Evolutionary conservation across 2,888 invertebrate species (phyloP), one percentile per base, ranked within the genome.

Genomic region (Polydrusus pterygomalis): DNA sequence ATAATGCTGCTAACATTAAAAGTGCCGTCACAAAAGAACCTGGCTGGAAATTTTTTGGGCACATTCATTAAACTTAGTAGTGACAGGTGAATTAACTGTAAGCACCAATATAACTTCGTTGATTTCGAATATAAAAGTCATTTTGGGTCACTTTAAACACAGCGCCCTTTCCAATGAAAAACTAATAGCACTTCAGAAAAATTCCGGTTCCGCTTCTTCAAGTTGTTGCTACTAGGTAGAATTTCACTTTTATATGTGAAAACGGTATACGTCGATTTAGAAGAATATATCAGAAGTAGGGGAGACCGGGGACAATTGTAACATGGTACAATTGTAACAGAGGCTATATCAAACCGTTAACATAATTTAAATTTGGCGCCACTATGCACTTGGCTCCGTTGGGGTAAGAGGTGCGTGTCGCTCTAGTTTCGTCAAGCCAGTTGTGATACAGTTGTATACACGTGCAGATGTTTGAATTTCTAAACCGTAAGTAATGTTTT

Each of bases 191-290:
- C 7, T 43, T 6, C 43, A 43, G 43, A 43, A 43, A 43, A 43
- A 47, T 47, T 47, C 17, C 5, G 47, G 47, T 60, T 9, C 34
- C 9, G 20, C 38, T 38, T 17, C 34, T 60, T 15, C 60, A 60
- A 58, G 58, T 38, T 58, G 58, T 58, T 34, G 34, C 58, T n/a
- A 58, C 58, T 11, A 58, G 58, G 38, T 58, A 38, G 30, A 58
- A 58, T 38, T 56, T 15, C 20, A 56, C 56, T 25, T 56, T 30
- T 56, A 56, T 43, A 43, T 43, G 43, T 43, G 8, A 10, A 51
- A 20, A 51, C 51, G 51, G 7, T n/a, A n/a, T 51, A 17, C 30
- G 56, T 56, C 5, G 56, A 56, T 20, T 25, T 56, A 56, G 56
- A 56, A 25, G 25, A 56, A 13, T 13, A 56, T 30, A 56, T 56